phyloP scores from a whole-genome alignment of 2,797 vertebrate genomes.

The Scleropages formosus region DNA sequence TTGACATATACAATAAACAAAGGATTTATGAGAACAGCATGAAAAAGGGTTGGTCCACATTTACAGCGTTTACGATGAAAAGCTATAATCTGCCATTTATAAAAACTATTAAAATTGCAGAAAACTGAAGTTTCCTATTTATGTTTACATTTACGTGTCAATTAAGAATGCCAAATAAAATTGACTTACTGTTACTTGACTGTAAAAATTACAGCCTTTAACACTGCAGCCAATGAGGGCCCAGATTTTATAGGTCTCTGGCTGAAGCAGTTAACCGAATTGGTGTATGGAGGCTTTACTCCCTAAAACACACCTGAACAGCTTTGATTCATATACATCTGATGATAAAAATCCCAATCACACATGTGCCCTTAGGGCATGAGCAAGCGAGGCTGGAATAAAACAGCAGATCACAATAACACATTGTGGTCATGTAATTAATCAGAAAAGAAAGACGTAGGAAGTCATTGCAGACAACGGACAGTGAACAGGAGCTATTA shows the following conservation, averaged over 20 bases:
- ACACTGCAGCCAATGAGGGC: too few relatives aligned
- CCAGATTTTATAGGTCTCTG: background rate
- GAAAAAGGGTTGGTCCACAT: constrained; percentile 4
- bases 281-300: background rate
- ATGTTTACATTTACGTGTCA: constrained; percentile 10
- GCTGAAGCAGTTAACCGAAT: background rate
- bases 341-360: constrained; percentile 40
- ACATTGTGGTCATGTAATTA: constrained; percentile 55
- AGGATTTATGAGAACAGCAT: constrained; percentile 7
- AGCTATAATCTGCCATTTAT: background rate
- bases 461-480: constrained; percentile 55
- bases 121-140: background rate
- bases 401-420: constrained; percentile 51
- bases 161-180: constrained; percentile 5
- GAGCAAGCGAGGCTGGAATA: constrained; percentile 44
- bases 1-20: constrained; percentile 12
- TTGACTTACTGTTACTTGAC: constrained; percentile 11
- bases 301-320: constrained; percentile 49
- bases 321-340: constrained; percentile 36
- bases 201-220: constrained; percentile 6
- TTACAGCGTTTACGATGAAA: background rate
- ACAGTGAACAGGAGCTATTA: constrained; percentile 48
- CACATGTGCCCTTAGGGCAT: background rate
- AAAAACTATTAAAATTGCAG: background rate
- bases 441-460: constrained; percentile 54